Conservation (phyloP, 2,797 vertebrate species). For the Neoniphon sammara region DNA sequence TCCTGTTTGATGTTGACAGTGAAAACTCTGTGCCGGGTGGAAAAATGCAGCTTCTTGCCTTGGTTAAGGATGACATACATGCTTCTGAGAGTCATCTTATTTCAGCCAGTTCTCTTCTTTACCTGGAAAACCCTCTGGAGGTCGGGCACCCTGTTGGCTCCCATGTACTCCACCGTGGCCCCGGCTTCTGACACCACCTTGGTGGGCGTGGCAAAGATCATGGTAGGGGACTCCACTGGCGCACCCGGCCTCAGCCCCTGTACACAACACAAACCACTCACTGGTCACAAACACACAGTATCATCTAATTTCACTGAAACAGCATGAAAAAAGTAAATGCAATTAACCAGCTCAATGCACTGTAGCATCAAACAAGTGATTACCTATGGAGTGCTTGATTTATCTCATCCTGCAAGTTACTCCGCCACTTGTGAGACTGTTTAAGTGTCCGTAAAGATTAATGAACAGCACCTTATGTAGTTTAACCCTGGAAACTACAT, state of each 20-base stretch:
- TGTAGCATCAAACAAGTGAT: not conserved
- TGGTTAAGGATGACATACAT: not conserved
- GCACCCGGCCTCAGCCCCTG: constrained; percentile 88
- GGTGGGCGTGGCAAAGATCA: constrained; percentile 89
- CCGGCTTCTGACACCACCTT: constrained; percentile 84
- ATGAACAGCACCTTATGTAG: not conserved
- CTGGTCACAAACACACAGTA: not conserved
- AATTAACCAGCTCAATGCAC: not conserved
- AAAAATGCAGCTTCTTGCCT: not conserved
- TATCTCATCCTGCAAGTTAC: constrained; percentile 1
- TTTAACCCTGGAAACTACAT: not conserved
- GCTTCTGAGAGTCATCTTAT: not conserved
- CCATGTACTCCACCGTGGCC: constrained; percentile 79
- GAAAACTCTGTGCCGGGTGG: not conserved
- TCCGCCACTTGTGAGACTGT: not conserved
- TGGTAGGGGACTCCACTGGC: constrained; percentile 83
- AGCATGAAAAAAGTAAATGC: not conserved
- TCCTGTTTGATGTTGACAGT: constrained; percentile 1
- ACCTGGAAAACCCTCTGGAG: constrained; percentile 96
- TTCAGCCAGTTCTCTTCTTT: constrained; percentile 31
- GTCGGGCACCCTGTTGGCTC: constrained; percentile 89
- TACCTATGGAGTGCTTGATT: not conserved
- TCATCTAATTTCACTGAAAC: not conserved
- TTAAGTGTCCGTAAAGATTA: not conserved
- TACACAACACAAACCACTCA: constrained; percentile 40